Conservation (phyloP, 2,888 invertebrate genomes). For the Neria commutata region DNA sequence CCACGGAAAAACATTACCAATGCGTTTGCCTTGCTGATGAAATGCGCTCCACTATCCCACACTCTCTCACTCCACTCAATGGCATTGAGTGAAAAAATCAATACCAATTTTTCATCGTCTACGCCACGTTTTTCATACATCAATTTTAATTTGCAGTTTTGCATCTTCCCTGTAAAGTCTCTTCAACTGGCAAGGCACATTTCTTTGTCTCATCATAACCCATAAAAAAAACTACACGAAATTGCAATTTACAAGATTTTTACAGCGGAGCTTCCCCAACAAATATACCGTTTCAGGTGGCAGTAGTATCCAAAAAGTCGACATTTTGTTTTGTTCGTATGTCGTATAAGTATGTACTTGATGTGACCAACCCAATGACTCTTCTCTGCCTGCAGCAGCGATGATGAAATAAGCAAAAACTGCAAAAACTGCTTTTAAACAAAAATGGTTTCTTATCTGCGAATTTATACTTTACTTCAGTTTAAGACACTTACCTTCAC, state of each 20-base stretch:
- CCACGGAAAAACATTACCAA: too few relatives aligned
- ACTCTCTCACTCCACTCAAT: not conserved
- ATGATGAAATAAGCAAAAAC: constrained; percentile 21
- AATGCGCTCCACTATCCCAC: not conserved
- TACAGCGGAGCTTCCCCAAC: too few relatives aligned
- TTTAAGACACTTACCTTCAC: constrained; percentile 9
- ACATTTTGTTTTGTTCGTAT: constrained; percentile 51
- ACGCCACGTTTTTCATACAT: not conserved
- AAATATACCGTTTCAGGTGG: too few relatives aligned
- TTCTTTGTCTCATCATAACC: not conserved
- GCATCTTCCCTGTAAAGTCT: not conserved
- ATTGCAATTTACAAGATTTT: too few relatives aligned
- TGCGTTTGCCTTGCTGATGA: too few relatives aligned
- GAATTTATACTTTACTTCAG: not conserved
- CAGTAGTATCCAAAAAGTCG: constrained; percentile 37
- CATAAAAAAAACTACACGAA: not conserved
- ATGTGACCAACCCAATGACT: too few relatives aligned
- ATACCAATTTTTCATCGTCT: not conserved
- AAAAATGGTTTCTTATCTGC: not conserved
- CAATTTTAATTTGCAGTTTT: not conserved
- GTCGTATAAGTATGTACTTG: too few relatives aligned
- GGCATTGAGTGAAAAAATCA: constrained; percentile 1
- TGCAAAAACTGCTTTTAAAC: not conserved
- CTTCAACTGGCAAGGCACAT: not conserved
- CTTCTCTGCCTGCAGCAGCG: constrained; percentile 1